phyloP scores from a whole-genome alignment of 2,888 invertebrate species.

The Ormyrus labotus region DNA sequence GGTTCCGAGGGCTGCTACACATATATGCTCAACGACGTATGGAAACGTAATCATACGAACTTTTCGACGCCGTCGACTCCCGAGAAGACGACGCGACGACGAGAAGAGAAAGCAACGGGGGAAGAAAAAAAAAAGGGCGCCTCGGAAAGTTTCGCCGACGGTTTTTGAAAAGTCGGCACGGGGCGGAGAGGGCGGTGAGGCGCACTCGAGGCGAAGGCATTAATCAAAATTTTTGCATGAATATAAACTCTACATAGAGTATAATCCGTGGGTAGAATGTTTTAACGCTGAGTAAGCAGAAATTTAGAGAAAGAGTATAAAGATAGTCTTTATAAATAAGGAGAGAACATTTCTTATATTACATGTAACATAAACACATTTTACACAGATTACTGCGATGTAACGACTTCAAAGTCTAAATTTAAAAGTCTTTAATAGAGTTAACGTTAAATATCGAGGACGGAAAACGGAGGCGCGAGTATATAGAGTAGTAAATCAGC shows the following conservation, averaged over 20 bases:
- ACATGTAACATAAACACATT: slow-evolving; percentile 20
- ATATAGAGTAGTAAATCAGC: too few species aligned
- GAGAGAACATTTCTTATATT: slow-evolving; percentile 26
- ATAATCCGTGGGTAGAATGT: not conserved
- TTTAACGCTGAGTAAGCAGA: not conserved
- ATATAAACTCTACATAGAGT: slow-evolving; percentile 2
- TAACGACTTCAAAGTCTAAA: slow-evolving; percentile 30
- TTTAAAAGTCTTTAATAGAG: slow-evolving; percentile 29
- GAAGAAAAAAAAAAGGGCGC: not conserved
- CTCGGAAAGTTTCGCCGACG: not conserved
- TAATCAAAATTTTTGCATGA: too few species aligned
- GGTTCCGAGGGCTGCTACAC: slow-evolving; percentile 75
- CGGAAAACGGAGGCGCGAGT: not conserved
- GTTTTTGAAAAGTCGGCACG: not conserved
- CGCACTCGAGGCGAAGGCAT: too few species aligned
- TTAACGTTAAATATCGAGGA: slow-evolving; percentile 7
- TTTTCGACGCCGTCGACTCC: too few species aligned
- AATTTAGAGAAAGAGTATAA: slow-evolving; percentile 5
- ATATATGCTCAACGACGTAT: slow-evolving; percentile 34
- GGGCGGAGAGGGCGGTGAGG: not conserved
- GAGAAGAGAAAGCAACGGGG: not conserved
- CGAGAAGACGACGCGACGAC: not conserved
- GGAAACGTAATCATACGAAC: too few species aligned
- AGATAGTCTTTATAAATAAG: slow-evolving; percentile 22
- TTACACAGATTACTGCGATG: slow-evolving; percentile 35